Percentiles rank a stretch among this genome's conserved stretches.
Evolutionary conservation across 2,797 vertebrate species (phyloP).

Genomic region (Sebastes reedi): DNA sequence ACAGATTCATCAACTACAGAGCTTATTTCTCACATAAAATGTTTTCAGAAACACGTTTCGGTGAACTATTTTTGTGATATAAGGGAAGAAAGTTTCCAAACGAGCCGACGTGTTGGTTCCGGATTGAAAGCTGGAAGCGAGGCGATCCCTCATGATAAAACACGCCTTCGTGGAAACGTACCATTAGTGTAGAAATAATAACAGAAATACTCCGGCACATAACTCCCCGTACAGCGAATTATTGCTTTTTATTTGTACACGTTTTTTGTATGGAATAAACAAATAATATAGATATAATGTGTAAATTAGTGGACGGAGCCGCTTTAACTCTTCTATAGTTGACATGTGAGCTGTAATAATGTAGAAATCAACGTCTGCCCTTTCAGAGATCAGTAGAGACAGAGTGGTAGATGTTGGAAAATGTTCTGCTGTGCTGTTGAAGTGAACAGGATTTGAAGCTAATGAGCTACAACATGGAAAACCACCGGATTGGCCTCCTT

Average conservation of each 20-base stretch:
- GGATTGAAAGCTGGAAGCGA: too few relatives aligned
- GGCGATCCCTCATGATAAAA: too few relatives aligned
- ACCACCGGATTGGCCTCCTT: constrained; percentile 30
- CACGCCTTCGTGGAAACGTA: accelerated
- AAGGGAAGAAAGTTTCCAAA: too few relatives aligned
- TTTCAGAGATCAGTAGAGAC: not conserved
- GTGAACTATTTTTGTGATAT: too few relatives aligned
- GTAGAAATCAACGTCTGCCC: not conserved
- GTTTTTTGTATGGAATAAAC: too few relatives aligned
- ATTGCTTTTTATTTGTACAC: too few relatives aligned
- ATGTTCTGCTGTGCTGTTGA: constrained; percentile 5
- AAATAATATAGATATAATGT: not conserved
- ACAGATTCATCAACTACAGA: too few relatives aligned
- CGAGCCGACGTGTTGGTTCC: too few relatives aligned
- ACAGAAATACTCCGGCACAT: too few relatives aligned
- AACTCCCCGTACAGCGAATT: too few relatives aligned
- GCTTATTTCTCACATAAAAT: accelerated
- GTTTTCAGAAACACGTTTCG: too few relatives aligned
- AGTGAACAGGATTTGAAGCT: constrained; percentile 44
- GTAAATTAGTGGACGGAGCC: not conserved
- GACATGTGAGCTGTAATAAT: not conserved
- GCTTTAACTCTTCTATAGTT: not conserved
- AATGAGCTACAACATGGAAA: constrained; percentile 62
- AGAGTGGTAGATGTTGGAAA: constrained; percentile 38
- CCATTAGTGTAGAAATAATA: too few relatives aligned